These are phyloP conservation scores for Ceratitis capitata DNA, from an alignment of 1,140 invertebrate species.

Conservation along the genomic window DNA sequence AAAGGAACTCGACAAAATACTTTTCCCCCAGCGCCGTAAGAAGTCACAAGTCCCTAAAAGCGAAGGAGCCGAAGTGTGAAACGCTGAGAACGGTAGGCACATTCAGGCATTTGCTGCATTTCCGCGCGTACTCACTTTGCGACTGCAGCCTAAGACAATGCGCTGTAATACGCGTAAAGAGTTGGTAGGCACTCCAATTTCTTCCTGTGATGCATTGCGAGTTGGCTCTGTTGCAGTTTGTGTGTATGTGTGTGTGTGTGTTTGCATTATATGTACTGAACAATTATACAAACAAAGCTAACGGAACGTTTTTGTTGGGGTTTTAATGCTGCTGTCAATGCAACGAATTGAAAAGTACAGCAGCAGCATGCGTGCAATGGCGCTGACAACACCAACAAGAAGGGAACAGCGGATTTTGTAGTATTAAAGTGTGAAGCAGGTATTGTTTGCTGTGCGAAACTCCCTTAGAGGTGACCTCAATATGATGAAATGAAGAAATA, in stretches of 20 bases:
- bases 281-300: background rate
- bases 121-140: background rate
- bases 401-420: background rate
- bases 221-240: background rate
- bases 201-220: background rate
- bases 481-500: slow-evolving; percentile 1
- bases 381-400: background rate
- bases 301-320: background rate
- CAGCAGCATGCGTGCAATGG: background rate
- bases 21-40: background rate
- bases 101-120: slow-evolving; percentile 10
- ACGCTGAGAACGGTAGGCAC: background rate
- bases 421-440: background rate
- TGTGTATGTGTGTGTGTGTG: background rate
- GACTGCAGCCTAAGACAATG: background rate
- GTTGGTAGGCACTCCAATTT: background rate
- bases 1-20: background rate
- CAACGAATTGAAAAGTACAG: background rate
- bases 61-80: background rate
- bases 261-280: background rate
- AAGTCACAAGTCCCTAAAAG: background rate
- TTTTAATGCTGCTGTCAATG: background rate
- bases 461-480: background rate
- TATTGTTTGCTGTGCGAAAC: background rate
- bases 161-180: no score